These are phyloP conservation scores for Condylostylus longicornis DNA, from an alignment of 1,140 invertebrate genomes.

Conservation along the genomic window DNA sequence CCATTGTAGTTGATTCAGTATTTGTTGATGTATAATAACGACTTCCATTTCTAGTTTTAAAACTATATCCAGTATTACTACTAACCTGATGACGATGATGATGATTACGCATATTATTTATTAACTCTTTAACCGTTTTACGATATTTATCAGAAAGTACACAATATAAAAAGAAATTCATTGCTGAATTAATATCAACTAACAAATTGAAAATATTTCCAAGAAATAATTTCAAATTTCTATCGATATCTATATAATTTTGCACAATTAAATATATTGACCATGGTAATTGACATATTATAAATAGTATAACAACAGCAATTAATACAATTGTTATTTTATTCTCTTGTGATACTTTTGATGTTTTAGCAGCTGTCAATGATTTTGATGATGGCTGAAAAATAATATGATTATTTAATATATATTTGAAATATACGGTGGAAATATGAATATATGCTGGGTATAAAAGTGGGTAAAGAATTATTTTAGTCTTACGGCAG, in stretches of 20 bases:
- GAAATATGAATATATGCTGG: too few relatives aligned
- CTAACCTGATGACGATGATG: slow-evolving; percentile 15
- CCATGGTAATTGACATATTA: slow-evolving; percentile 55
- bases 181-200: slow-evolving; percentile 51
- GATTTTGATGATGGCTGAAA: neutral
- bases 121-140: slow-evolving; percentile 48
- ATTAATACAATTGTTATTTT: slow-evolving; percentile 62
- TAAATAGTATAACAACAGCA: slow-evolving; percentile 55
- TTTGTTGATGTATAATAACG: slow-evolving; percentile 4
- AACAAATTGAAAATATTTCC: slow-evolving; percentile 62
- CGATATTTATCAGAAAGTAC: slow-evolving; percentile 61
- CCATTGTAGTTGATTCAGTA: too few relatives aligned
- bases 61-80: slow-evolving; percentile 10
- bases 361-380: slow-evolving; percentile 5
- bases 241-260: slow-evolving; percentile 15
- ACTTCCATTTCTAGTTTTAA: slow-evolving; percentile 5
- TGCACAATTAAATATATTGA: slow-evolving; percentile 32
- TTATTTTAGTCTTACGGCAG: too few relatives aligned
- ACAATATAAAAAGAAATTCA: slow-evolving; percentile 65
- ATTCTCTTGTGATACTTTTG: slow-evolving; percentile 46
- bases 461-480: too few relatives aligned
- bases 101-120: slow-evolving; percentile 36
- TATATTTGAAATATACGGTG: too few relatives aligned
- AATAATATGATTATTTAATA: slow-evolving; percentile 16
- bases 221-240: slow-evolving; percentile 25